phyloP scores from a whole-genome alignment of 2,888 invertebrate species.

The Dyspetes luteomarginatus region DNA sequence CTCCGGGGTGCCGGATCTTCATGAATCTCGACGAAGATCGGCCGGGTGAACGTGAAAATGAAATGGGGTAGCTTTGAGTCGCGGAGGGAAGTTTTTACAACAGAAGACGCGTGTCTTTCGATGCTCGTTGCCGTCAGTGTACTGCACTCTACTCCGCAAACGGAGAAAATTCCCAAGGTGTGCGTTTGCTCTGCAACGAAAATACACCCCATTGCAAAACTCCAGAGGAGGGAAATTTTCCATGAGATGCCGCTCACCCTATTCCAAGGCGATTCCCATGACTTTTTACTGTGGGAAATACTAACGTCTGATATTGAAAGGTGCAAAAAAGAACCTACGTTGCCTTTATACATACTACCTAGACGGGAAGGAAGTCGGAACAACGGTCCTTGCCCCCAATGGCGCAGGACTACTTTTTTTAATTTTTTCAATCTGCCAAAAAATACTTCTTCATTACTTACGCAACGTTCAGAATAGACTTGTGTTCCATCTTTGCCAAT shows the following conservation, averaged over 20 bases:
- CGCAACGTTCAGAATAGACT: too few species aligned
- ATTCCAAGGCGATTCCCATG: constrained; percentile 71
- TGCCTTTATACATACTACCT: constrained; percentile 70
- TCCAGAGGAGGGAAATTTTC: constrained; percentile 71
- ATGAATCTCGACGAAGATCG: constrained; percentile 50
- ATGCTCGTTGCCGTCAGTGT: neutral
- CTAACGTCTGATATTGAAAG: constrained; percentile 81
- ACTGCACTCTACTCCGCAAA: neutral
- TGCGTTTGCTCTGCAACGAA: constrained; percentile 19
- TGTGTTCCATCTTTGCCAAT: too few species aligned
- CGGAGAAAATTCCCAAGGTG: constrained; percentile 67
- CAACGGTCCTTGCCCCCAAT: constrained; percentile 80
- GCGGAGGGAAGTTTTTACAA: constrained; percentile 50
- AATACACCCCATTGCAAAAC: constrained; percentile 71
- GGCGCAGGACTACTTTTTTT: constrained; percentile 70
- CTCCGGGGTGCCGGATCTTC: constrained; percentile 39
- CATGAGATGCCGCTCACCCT: constrained; percentile 66
- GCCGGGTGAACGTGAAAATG: constrained; percentile 39
- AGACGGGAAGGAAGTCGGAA: constrained; percentile 76
- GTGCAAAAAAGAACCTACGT: constrained; percentile 76
- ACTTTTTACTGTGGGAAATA: constrained; percentile 82
- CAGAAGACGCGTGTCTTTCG: constrained; percentile 40
- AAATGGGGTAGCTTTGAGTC: constrained; percentile 16
- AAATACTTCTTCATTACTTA: neutral
- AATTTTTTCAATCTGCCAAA: neutral